These are phyloP conservation scores for Nemopilema nomurai DNA, from an alignment of 30 jellyfish, hydroid and myxozoan species.

Conservation along the genomic window DNA sequence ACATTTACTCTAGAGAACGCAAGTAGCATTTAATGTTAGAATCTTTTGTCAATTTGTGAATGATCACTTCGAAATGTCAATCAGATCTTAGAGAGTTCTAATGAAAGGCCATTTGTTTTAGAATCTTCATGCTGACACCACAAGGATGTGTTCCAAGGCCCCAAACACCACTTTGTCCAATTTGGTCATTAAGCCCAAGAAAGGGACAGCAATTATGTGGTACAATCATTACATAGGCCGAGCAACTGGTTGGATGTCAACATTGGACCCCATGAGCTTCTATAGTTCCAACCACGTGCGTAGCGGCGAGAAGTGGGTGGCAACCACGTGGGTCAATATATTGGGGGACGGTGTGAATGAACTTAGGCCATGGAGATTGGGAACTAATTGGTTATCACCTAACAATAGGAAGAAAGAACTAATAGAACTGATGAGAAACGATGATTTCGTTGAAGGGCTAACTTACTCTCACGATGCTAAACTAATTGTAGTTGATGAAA, in stretches of 20 bases:
- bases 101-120: neutral
- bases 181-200: conserved; percentile 80
- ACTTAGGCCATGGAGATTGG: conserved; percentile 91
- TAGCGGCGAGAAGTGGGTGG: conserved; percentile 77
- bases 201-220: conserved; percentile 95
- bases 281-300: conserved; percentile 60
- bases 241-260: conserved; percentile 91
- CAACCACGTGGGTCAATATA: conserved; percentile 84
- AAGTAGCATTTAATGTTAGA: no score
- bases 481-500: conserved; percentile 17
- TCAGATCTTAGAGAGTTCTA: neutral
- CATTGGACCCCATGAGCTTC: conserved; percentile 62
- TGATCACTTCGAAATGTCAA: no score
- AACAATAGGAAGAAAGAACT: conserved; percentile 44
- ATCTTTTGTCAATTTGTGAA: no score
- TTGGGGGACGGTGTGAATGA: conserved; percentile 94
- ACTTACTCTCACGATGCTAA: conserved; percentile 69
- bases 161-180: conserved; percentile 56
- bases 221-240: conserved; percentile 86
- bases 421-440: conserved; percentile 78
- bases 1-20: no score
- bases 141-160: conserved; percentile 62
- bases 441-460: conserved; percentile 83
- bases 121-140: conserved; percentile 78
- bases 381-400: conserved; percentile 73